Conservation (phyloP, 2,113 vertebrate genomes). For the Macquaria australasica region DNA sequence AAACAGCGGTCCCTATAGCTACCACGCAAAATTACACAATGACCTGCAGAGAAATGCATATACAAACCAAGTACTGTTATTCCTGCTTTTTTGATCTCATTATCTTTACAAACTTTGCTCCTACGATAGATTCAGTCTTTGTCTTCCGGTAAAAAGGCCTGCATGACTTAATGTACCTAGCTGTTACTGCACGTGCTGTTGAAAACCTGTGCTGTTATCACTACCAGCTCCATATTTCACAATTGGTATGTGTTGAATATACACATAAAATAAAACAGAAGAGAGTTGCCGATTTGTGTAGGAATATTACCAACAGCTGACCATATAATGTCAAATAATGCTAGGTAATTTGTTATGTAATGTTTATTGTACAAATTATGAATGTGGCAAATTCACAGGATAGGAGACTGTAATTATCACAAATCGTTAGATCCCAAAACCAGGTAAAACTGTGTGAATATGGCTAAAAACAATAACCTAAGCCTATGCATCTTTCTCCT, state of each 20-base stretch:
- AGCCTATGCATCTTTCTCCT: background rate
- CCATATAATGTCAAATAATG: background rate
- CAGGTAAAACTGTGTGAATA: background rate
- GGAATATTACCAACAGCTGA: background rate
- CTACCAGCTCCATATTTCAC: background rate
- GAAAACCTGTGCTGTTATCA: background rate
- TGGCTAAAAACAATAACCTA: slow-evolving; percentile 15
- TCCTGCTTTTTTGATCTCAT: background rate
- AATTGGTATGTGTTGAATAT: background rate
- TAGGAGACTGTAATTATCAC: slow-evolving; percentile 8
- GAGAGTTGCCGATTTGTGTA: background rate
- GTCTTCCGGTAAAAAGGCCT: background rate
- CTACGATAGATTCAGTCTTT: background rate
- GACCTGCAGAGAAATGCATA: background rate
- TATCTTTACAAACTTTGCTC: background rate
- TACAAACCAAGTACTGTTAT: background rate
- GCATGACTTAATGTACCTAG: background rate
- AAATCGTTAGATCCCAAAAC: slow-evolving; percentile 1
- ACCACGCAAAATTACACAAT: background rate
- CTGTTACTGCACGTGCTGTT: background rate
- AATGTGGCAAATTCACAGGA: background rate
- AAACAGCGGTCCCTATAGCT: background rate
- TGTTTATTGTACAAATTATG: background rate
- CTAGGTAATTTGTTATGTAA: background rate
- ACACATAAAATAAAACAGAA: background rate